Evolutionary conservation across 2,888 invertebrate genomes (phyloP).

Genomic region (Acleris emargana): DNA sequence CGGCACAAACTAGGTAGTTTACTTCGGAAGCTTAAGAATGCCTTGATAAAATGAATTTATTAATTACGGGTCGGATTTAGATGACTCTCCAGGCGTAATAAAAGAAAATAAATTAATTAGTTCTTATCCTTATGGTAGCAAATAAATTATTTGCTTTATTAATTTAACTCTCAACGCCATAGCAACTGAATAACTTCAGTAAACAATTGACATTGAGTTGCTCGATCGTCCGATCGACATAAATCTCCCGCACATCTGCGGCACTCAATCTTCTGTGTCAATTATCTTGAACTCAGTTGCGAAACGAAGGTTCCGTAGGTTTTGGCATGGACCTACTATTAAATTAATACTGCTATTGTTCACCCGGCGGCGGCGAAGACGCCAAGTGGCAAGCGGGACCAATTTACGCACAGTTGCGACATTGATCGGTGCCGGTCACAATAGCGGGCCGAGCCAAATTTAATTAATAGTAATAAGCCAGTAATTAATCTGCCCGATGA

Average conservation of each 20-base stretch:
- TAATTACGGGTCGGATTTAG: no score
- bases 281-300: conserved; percentile 35
- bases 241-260: conserved; percentile 21
- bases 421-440: conserved; percentile 40
- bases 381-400: conserved; percentile 45
- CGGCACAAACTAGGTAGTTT: no score
- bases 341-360: conserved; percentile 51
- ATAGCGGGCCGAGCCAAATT: conserved; percentile 35
- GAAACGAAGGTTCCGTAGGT: conserved; percentile 37
- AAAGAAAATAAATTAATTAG: no score
- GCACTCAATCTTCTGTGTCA: conserved; percentile 38
- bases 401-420: conserved; percentile 47
- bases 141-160: no score
- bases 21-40: no score
- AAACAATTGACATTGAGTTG: conserved; percentile 7
- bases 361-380: conserved; percentile 35
- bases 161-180: no score
- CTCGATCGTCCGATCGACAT: conserved; percentile 31
- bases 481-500: conserved; percentile 24
- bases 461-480: conserved; percentile 28
- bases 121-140: no score
- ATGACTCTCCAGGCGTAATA: no score
- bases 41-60: no score
- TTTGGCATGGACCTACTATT: conserved; percentile 47
- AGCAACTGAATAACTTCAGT: no score